Conservation (phyloP, 2,888 invertebrate species). For the Plemyria rubiginata region DNA sequence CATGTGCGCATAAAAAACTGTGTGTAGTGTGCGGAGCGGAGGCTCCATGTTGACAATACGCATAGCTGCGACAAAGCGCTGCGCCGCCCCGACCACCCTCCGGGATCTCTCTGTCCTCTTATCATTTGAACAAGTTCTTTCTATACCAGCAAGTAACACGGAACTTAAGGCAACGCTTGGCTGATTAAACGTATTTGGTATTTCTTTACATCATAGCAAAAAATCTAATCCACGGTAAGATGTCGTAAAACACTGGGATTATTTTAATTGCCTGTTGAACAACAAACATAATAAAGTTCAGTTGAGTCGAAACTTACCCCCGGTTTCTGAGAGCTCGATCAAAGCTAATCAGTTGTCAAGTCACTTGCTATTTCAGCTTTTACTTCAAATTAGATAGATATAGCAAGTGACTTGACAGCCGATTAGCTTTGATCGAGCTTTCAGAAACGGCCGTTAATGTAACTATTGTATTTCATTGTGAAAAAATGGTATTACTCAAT, state of each 20-base stretch:
- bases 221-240: conserved; percentile 29
- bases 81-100: conserved; percentile 68
- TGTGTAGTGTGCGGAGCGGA: conserved; percentile 66
- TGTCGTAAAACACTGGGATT: conserved; percentile 18
- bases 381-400: too few relatives aligned
- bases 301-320: too few relatives aligned
- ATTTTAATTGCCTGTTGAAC: conserved; percentile 11
- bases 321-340: too few relatives aligned
- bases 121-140: conserved; percentile 55
- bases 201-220: conserved; percentile 38
- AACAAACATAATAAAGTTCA: conserved; percentile 3
- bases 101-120: conserved; percentile 45
- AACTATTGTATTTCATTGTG: neutral
- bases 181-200: conserved; percentile 39
- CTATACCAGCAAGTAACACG: conserved; percentile 41
- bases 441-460: too few relatives aligned
- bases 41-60: conserved; percentile 78
- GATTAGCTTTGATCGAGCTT: too few relatives aligned
- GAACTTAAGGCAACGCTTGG: conserved; percentile 26
- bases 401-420: too few relatives aligned
- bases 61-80: conserved; percentile 73
- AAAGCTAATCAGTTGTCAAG: too few relatives aligned
- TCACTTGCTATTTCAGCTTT: too few relatives aligned
- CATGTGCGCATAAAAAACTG: conserved; percentile 76
- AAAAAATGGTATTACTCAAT: too few relatives aligned